These are phyloP conservation scores for Melanotaenia trifasciata DNA, from an alignment of 2,797 vertebrate genomes.

Conservation along the genomic window DNA sequence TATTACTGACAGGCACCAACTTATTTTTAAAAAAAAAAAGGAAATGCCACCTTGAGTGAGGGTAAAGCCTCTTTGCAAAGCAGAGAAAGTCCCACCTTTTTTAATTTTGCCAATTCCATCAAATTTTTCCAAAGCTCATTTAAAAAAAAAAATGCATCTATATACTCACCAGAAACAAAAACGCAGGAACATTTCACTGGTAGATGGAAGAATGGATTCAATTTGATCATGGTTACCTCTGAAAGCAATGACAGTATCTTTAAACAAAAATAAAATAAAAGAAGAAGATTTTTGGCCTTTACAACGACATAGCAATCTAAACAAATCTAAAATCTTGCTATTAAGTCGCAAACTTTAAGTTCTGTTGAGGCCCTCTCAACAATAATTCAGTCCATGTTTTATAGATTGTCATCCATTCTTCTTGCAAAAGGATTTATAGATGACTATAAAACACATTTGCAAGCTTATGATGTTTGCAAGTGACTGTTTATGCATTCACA, in stretches of 20 bases:
- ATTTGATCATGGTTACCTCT: neutral
- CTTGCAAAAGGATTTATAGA: neutral
- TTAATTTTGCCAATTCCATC: neutral
- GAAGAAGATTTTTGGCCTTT: neutral
- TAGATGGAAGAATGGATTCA: neutral
- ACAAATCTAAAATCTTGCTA: neutral
- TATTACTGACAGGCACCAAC: neutral
- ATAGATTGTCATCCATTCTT: no score
- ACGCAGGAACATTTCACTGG: no score
- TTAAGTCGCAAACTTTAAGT: neutral
- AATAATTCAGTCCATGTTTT: no score
- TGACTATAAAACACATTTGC: neutral
- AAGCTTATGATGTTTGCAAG: neutral
- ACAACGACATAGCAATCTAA: neutral
- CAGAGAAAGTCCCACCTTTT: neutral
- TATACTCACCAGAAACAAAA: no score
- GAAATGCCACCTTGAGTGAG: no score
- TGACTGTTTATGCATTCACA: neutral
- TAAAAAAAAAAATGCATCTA: no score
- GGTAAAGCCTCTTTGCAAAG: no score
- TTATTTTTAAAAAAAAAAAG: neutral
- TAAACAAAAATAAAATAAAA: neutral
- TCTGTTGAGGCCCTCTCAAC: neutral
- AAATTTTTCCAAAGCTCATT: neutral
- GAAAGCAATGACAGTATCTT: neutral